Evolutionary conservation across 2,797 vertebrate species (phyloP).

Genomic region (Phaenicophaeus curvirostris): DNA sequence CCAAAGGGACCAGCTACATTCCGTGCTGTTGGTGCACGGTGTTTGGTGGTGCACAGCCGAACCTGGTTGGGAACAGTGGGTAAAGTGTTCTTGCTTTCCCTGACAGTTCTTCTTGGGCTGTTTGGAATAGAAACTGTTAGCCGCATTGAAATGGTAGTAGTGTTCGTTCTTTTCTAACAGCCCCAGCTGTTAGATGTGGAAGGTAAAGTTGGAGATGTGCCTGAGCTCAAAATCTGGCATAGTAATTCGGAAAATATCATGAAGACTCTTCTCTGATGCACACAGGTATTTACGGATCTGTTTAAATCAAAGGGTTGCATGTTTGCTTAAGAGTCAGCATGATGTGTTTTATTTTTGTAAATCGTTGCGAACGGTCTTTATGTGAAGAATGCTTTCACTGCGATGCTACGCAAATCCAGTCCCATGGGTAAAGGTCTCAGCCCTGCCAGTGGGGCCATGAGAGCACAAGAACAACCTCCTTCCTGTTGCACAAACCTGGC

Average conservation of each 20-base stretch:
- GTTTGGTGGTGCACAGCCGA: neutral
- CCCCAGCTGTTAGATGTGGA: neutral
- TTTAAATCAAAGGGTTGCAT: neutral
- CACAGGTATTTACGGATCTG: neutral
- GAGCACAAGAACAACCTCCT: neutral
- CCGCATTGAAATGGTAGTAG: neutral
- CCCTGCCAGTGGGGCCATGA: neutral
- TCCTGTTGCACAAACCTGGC: neutral
- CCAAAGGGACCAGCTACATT: accelerated
- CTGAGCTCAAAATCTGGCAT: neutral
- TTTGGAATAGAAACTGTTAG: neutral
- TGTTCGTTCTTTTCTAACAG: neutral
- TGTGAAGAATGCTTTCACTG: neutral
- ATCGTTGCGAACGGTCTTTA: accelerated
- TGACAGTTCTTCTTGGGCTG: neutral
- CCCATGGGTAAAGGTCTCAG: neutral
- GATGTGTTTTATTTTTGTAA: neutral
- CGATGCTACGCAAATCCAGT: accelerated
- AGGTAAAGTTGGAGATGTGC: neutral
- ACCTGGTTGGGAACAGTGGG: neutral
- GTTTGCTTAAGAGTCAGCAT: neutral
- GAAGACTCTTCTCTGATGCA: neutral
- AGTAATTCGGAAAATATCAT: neutral
- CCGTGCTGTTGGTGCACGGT: accelerated
- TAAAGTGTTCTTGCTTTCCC: neutral